A percentile compares a stretch with the other conserved stretches of the same genome.
phyloP scores from a whole-genome alignment of 1,140 invertebrate genomes.

The Magallana ariakensis region DNA sequence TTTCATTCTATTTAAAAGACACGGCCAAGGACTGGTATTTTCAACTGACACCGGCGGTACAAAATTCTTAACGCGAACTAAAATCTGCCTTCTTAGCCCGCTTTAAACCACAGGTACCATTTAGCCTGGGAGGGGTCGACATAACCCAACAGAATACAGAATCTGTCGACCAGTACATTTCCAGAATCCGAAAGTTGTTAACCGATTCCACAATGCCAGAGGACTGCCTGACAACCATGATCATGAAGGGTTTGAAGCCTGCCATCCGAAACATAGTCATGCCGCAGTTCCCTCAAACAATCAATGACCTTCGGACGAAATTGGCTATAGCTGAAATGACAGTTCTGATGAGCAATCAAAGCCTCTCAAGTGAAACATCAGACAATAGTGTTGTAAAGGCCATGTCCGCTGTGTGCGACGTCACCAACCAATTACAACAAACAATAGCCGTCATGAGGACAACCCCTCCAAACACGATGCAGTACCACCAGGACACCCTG shows the following conservation, averaged over 20 bases:
- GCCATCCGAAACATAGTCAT: conserved; percentile 15
- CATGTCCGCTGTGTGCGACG: not conserved
- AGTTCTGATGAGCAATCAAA: not conserved
- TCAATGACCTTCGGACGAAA: not conserved
- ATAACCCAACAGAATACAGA: not conserved
- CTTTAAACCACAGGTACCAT: not conserved
- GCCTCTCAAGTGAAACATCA: not conserved
- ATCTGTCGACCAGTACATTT: conserved; percentile 39
- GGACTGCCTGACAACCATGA: not conserved
- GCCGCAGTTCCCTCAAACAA: not conserved
- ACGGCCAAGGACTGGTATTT: conserved; percentile 35
- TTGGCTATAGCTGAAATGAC: conserved; percentile 24
- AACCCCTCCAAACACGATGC: not conserved
- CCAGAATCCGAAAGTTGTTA: not conserved
- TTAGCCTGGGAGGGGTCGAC: not conserved
- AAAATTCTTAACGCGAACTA: not conserved
- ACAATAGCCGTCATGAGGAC: conserved; percentile 20
- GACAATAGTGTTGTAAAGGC: conserved; percentile 5
- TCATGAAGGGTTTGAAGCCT: not conserved
- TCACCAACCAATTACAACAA: not conserved
- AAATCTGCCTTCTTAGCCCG: conserved; percentile 8
- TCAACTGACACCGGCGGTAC: not conserved
- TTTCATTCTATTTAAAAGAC: conserved; percentile 23
- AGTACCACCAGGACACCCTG: too few relatives aligned
- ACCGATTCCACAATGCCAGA: not conserved